Evolutionary conservation across 2,797 vertebrate genomes (phyloP).

Genomic region (Astyanax mexicanus): DNA sequence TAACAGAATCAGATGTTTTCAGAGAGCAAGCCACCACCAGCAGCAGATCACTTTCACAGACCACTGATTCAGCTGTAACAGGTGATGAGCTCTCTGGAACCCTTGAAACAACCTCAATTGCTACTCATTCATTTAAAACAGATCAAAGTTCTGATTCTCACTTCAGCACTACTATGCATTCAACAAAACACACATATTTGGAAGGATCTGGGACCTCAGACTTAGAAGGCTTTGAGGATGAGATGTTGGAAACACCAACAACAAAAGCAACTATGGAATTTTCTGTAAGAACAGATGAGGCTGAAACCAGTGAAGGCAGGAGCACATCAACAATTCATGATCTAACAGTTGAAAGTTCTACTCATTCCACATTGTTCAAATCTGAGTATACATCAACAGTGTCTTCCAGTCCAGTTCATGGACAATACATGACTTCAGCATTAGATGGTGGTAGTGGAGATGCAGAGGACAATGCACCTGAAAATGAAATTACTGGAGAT

Average conservation of each 20-base stretch:
- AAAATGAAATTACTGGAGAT: constrained; percentile 41
- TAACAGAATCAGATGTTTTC: not conserved
- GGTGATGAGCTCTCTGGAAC: not conserved
- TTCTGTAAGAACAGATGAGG: constrained; percentile 67
- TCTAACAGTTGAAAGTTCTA: constrained; percentile 29
- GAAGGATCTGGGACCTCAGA: constrained; percentile 59
- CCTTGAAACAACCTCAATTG: not conserved
- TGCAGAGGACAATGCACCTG: too few species aligned
- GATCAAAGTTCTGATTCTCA: constrained; percentile 20
- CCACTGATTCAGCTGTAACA: not conserved
- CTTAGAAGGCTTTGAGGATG: constrained; percentile 52
- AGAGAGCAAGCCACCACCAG: not conserved
- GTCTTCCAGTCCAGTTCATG: not conserved
- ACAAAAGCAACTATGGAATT: constrained; percentile 52
- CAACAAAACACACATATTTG: constrained; percentile 59
- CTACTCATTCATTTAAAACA: not conserved
- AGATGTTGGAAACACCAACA: constrained; percentile 34
- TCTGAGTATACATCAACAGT: constrained; percentile 13
- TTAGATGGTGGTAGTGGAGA: constrained; percentile 64
- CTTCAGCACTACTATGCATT: constrained; percentile 1
- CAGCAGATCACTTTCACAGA: not conserved
- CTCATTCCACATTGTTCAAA: constrained; percentile 22
- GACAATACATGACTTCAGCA: constrained; percentile 20
- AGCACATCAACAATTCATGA: constrained; percentile 42
- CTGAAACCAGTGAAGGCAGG: constrained; percentile 61